phyloP scores from a whole-genome alignment of 92 coral and sea anemone genomes.

The Zoanthus gigantus region DNA sequence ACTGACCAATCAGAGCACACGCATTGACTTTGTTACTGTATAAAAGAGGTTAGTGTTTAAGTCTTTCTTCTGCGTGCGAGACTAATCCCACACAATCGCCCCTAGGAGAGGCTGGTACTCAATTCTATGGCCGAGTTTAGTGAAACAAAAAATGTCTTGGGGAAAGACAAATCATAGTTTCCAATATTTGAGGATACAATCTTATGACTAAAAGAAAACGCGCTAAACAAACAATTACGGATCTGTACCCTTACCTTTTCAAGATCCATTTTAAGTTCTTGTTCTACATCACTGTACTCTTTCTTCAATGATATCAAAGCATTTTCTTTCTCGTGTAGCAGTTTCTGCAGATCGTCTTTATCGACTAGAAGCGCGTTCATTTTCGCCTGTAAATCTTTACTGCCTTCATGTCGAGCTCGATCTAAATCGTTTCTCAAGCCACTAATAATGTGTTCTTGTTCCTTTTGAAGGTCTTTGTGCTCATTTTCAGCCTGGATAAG shows the following conservation, averaged over 20 bases:
- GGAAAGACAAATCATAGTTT: too few species aligned
- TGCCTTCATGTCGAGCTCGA: slow-evolving; percentile 29
- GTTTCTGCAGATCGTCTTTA: slow-evolving; percentile 50
- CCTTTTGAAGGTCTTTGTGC: slow-evolving; percentile 37
- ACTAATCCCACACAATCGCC: too few species aligned
- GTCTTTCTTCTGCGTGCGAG: too few species aligned
- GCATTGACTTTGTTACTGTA: too few species aligned
- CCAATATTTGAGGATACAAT: too few species aligned
- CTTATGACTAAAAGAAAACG: too few species aligned
- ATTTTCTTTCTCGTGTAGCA: slow-evolving; percentile 33
- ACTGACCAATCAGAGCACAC: too few species aligned
- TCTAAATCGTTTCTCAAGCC: slow-evolving; percentile 51
- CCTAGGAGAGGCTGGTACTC: too few species aligned
- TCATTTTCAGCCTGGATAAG: slow-evolving; percentile 59
- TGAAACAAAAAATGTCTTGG: too few species aligned
- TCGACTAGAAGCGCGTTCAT: slow-evolving; percentile 40
- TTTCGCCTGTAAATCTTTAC: slow-evolving; percentile 44
- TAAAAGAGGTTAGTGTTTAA: too few species aligned
- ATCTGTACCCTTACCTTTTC: slow-evolving; percentile 43
- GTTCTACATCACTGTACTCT: slow-evolving; percentile 48
- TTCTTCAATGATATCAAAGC: slow-evolving; percentile 43
- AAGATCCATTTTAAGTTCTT: slow-evolving; percentile 57
- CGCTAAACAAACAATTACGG: too few species aligned
- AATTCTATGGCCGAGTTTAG: too few species aligned
- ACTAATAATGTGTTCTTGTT: slow-evolving; percentile 52